Evolutionary conservation across 2,888 invertebrate species (phyloP).

Genomic region (Caradrina kadenii): DNA sequence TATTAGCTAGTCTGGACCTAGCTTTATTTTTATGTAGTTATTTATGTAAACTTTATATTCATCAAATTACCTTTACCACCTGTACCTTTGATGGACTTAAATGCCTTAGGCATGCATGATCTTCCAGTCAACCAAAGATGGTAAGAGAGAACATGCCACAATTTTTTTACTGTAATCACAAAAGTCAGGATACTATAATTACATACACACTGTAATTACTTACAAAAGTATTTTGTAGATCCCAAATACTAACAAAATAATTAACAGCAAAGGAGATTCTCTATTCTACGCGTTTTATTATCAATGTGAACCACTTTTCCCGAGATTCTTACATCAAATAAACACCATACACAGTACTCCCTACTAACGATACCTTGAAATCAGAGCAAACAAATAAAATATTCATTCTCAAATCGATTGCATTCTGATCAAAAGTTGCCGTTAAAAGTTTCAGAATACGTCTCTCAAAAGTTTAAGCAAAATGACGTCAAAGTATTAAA

Average conservation of each 20-base stretch:
- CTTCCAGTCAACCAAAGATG: too few species aligned
- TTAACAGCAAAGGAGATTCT: not conserved
- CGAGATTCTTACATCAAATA: constrained; percentile 8
- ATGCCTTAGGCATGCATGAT: too few species aligned
- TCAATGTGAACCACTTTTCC: not conserved
- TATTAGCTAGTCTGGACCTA: too few species aligned
- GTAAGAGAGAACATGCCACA: too few species aligned
- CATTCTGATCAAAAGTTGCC: constrained; percentile 37
- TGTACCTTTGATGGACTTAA: too few species aligned
- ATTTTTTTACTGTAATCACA: too few species aligned
- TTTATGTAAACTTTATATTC: too few species aligned
- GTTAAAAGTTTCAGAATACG: constrained; percentile 2
- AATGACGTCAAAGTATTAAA: constrained; percentile 51
- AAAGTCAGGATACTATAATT: too few species aligned
- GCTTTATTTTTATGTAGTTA: too few species aligned
- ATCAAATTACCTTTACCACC: too few species aligned
- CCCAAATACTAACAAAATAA: not conserved
- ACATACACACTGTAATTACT: too few species aligned
- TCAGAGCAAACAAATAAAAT: constrained; percentile 31
- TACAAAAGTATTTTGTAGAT: too few species aligned
- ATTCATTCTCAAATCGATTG: constrained; percentile 47
- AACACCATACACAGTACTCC: constrained; percentile 4
- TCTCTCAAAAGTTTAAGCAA: constrained; percentile 40
- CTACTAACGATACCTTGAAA: constrained; percentile 31
- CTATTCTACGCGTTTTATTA: not conserved